Base-by-base conservation (phyloP, 1,140 invertebrate genomes). In the Hirudo medicinalis region DNA sequence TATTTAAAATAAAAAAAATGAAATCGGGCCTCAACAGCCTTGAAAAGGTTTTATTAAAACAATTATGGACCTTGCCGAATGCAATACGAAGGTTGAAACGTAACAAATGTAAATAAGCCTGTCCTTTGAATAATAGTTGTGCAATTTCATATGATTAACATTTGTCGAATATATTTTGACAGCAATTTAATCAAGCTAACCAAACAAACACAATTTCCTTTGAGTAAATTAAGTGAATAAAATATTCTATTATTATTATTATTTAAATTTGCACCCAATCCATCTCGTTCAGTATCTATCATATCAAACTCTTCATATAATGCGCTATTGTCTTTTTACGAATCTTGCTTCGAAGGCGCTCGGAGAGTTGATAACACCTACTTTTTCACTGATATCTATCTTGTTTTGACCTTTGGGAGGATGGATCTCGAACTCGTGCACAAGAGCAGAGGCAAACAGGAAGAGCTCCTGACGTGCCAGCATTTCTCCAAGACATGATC, bases 391-490 rank as follows among this genome's bases (percentile, higher is more conserved):
- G 22, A 19, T 27, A 4, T 32, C 36, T 1, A 68, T 68, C 36
- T 19, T 40, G n/a, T 36, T 27, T 22, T 68, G 27, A 20, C 67
- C 67, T 19, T 29, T 36, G n/a, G 72, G 54, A 8, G 57, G 70
- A 22, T 67, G n/a, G 63, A 76, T 71, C 8, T 71, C 27, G 70
- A 77, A 77, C 36, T 72, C 71, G 70, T 77, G 77, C 55, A 77
- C 4, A 36, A 78, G 27, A 32, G 73, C 66, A 9, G 75, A 71
- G 22, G 76, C 70, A 57, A 77, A 75, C 53, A 78, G 53, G 53
- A 76, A 77, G 17, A 76, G 49, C 63, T 78, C 76, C 69, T 76
- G 72, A 22, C 73, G 69, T 0, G 76, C 77, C 19, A 78, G 60
- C 9, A n/a, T 66, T 70, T 78, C 76, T 25, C 76, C 77, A 17